phyloP scores from a whole-genome alignment of 2,797 vertebrate genomes.

The Uromys caudimaculatus region DNA sequence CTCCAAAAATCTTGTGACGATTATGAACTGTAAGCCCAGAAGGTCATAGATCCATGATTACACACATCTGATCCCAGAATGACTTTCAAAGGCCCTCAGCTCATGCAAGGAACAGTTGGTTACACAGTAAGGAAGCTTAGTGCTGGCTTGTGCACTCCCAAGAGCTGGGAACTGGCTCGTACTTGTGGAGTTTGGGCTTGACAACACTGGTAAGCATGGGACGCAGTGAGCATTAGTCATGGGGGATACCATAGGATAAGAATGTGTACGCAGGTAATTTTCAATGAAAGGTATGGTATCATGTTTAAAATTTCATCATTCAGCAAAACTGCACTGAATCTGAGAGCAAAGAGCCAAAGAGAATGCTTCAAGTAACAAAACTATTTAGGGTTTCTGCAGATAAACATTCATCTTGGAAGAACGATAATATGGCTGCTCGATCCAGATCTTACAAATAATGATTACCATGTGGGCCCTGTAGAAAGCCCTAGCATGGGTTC shows the following conservation, averaged over 20 bases:
- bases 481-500: background rate
- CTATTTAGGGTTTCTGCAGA: background rate
- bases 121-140: background rate
- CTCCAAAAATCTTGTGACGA: background rate
- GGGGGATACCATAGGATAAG: background rate
- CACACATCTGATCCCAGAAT: background rate
- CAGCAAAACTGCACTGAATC: background rate
- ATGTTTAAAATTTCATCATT: background rate
- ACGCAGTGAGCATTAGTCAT: background rate
- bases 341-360: background rate
- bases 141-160: background rate
- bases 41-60: background rate
- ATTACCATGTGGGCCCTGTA: background rate
- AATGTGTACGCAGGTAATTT: background rate
- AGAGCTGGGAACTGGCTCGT: background rate
- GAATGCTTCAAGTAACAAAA: conserved; percentile 44
- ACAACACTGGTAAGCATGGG: background rate
- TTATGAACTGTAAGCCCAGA: background rate
- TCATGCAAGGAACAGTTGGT: background rate
- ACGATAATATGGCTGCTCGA: background rate
- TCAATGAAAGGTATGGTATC: background rate
- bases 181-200: background rate
- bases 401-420: background rate
- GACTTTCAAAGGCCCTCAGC: conserved; percentile 1
- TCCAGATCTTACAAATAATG: background rate